These are phyloP conservation scores for Tonatia bakeri DNA, from an alignment of 2,113 vertebrate genomes.

Conservation along the genomic window DNA sequence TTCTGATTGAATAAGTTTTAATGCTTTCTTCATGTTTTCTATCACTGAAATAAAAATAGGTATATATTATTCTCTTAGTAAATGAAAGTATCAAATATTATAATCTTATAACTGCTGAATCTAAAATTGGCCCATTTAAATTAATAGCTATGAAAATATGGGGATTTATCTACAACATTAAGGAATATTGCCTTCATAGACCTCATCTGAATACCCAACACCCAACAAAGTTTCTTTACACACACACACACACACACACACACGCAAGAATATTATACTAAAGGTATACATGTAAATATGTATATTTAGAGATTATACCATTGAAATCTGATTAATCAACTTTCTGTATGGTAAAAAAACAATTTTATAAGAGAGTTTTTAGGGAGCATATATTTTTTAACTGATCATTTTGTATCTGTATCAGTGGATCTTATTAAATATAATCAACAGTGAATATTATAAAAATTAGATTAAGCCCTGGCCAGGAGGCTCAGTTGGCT, in stretches of 20 bases:
- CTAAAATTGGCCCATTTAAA: neutral
- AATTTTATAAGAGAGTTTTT: neutral
- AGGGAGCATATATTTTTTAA: neutral
- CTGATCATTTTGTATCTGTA: neutral
- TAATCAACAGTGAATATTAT: neutral
- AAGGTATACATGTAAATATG: neutral
- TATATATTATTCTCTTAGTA: neutral
- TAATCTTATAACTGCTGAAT: neutral
- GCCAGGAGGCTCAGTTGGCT: too few relatives aligned
- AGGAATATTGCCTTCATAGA: neutral
- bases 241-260: neutral
- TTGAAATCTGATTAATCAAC: neutral
- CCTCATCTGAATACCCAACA: neutral
- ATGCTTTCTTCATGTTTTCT: slow-evolving; percentile 86
- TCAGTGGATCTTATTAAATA: neutral
- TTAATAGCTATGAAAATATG: neutral
- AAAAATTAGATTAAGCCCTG: neutral
- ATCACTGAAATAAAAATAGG: slow-evolving; percentile 77
- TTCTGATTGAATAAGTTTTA: slow-evolving; percentile 81
- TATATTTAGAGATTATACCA: neutral
- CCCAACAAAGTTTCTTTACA: neutral
- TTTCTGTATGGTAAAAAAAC: neutral
- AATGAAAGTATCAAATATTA: neutral
- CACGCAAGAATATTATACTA: neutral
- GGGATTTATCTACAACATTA: neutral